Evolutionary conservation across 2,113 vertebrate genomes (phyloP), one percentile per base, ranked within the genome.

Genomic region (Xyliphius kryptos): DNA sequence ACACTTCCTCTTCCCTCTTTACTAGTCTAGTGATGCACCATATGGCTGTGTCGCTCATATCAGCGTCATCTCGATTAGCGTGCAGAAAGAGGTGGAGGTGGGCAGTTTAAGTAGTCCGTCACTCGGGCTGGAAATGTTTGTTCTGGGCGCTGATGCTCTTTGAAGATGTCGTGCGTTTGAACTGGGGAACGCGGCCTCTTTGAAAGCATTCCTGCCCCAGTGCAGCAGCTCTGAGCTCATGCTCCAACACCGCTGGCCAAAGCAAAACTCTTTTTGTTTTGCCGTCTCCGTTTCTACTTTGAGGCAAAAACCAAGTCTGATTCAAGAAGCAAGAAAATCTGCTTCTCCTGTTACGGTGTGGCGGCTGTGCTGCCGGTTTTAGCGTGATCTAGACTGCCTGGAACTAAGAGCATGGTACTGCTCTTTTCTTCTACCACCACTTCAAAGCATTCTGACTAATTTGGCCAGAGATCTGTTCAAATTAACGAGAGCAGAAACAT

Each of bases 11-110:
- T 5, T 5, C 58, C 61, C 36, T 41, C 52, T 51, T 56, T 51
- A 6, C 74, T 68, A 76, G 78, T 82, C 76, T 68, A 74, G 46
- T 63, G 44, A 84, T 78, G 74, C 73, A 80, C 86, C 88, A 84
- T 86, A 88, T 87, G 87, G 77, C 81, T 77, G 71, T 75, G 73
- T 77, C 73, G 16, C 71, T 73, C 81, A 78, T 80, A 86, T 79
- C 85, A 76, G 83, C 86, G 79, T 44, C 67, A 56, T 69, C 64
- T 72, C 47, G 26, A 49, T 49, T 59, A 69, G 55, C 6, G 9
- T 56, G 32, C 43, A 48, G 41, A 19, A 61, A 38, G 58, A 52
- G 14, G 38, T 37, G 63, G 55, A 46, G 36, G 54, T 50, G 13
- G 14, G 13, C 50, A 66, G 58, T 68, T 66, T 56, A 61, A 53